A percentile compares a stretch with the other conserved stretches of the same genome.
Conservation (phyloP, 2,888 invertebrate species). For the Carcina quercana region DNA sequence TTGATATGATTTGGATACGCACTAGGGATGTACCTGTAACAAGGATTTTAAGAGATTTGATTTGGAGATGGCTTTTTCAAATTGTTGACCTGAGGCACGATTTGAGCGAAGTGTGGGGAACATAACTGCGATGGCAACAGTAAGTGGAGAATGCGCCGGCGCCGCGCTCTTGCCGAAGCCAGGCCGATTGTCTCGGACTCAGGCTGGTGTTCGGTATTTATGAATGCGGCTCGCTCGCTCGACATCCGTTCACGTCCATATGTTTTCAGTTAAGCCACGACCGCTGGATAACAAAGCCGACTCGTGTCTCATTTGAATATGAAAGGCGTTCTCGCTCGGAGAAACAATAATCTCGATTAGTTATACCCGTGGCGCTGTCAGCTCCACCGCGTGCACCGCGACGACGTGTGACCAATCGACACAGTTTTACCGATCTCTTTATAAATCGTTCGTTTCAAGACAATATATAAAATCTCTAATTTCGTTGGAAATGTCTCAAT, state of each 20-base stretch:
- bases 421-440: constrained; percentile 10
- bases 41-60: too few species aligned
- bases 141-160: too few species aligned
- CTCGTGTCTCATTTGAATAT: constrained; percentile 37
- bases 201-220: constrained; percentile 53
- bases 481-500: constrained; percentile 1
- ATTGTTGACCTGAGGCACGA: too few species aligned
- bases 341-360: constrained; percentile 35
- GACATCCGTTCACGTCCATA: constrained; percentile 58
- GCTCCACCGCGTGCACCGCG: constrained; percentile 6
- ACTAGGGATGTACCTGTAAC: too few species aligned
- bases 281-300: constrained; percentile 47
- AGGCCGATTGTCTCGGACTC: constrained; percentile 42
- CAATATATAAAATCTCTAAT: constrained; percentile 4
- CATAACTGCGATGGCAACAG: too few species aligned
- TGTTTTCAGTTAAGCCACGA: constrained; percentile 57
- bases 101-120: too few species aligned
- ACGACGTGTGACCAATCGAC: constrained; percentile 11
- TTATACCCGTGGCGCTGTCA: constrained; percentile 20
- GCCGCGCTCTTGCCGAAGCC: too few species aligned
- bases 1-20: too few species aligned
- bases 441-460: constrained; percentile 2
- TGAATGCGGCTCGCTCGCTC: constrained; percentile 42
- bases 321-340: constrained; percentile 31
- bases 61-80: too few species aligned